These are phyloP conservation scores for Macroglossus sobrinus DNA, from an alignment of 2,113 vertebrate species.

Conservation along the genomic window DNA sequence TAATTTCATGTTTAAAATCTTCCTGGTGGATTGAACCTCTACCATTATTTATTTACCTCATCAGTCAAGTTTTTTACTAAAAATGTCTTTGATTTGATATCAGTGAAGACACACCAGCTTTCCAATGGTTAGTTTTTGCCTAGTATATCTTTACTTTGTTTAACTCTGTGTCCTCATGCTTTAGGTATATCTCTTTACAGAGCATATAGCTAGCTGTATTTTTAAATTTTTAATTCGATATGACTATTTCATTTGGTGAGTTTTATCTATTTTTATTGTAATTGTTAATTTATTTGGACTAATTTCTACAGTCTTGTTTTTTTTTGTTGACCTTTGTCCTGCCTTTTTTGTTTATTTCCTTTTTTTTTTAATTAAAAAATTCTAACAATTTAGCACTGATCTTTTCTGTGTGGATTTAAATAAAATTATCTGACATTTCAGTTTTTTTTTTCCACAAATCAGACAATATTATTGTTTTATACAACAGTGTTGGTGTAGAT, in stretches of 20 bases:
- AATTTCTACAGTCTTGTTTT: background rate
- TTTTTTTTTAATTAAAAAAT: background rate
- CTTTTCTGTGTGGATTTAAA: background rate
- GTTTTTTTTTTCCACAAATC: background rate
- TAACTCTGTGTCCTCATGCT: background rate
- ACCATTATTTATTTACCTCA: background rate
- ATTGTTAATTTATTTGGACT: background rate
- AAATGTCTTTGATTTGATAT: background rate
- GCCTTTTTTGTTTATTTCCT: background rate
- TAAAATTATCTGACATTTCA: background rate
- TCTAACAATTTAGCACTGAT: background rate
- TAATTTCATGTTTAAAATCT: background rate
- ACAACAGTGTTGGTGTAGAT: background rate
- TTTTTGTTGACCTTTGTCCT: background rate
- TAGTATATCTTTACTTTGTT: background rate
- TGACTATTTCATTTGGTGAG: background rate
- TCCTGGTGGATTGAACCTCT: background rate
- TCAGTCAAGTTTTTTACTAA: background rate
- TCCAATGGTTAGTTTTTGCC: background rate
- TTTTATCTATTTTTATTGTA: background rate
- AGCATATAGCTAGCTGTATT: background rate
- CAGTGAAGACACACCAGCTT: background rate
- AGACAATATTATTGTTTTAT: background rate
- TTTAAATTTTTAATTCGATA: background rate
- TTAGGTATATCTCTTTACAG: background rate